Base-by-base conservation (phyloP, 2,888 invertebrate species). In the Aleiodes leptofemur region DNA sequence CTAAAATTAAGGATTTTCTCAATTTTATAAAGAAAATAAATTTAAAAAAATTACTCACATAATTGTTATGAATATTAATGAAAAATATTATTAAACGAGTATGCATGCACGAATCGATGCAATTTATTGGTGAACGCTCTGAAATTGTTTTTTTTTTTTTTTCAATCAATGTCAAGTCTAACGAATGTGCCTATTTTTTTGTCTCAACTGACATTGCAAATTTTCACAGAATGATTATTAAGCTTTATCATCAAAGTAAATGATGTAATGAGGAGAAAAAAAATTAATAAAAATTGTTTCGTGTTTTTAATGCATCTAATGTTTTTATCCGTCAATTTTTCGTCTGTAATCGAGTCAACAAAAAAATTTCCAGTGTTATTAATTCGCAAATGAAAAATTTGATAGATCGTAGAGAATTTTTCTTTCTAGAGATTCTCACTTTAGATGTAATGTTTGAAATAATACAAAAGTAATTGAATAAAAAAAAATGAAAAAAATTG, bases 161-260 rank as follows among this genome's bases (percentile, higher is more conserved):
- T 13, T 59, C 38, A 59, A 59, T 59, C 14, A n/a, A 59, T 59
- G 59, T 59, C 59, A 59, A 59, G 59, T 59, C 34, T 31, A 69
- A 69, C 51, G 69, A 69, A 69, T 69, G 69, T 69, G 69, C 69
- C 69, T 69, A 69, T 53, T 69, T 34, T 23, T 53, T 68, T 57
- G 57, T 57, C 57, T 14, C 31, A 57, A 57, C 57, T 57, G 57
- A 57, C 13, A 59, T 59, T 59, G 59, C 38, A 34, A 59, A 34
- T 59, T 59, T 59, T 34, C 43, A 43, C 43, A 43, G 3, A 43
- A 43, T 43, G 43, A 43, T 43, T 8, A 43, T 43, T 43, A 43
- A 43, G 43, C 43, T 43, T 43, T 11, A 43, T 59, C n/a, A 59
- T 59, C n/a, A 59, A n/a, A 34, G 34, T 34, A 29, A 38, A 29